Evolutionary conservation across 2,888 invertebrate genomes (phyloP).

Genomic region (Cerastis rubricosa): DNA sequence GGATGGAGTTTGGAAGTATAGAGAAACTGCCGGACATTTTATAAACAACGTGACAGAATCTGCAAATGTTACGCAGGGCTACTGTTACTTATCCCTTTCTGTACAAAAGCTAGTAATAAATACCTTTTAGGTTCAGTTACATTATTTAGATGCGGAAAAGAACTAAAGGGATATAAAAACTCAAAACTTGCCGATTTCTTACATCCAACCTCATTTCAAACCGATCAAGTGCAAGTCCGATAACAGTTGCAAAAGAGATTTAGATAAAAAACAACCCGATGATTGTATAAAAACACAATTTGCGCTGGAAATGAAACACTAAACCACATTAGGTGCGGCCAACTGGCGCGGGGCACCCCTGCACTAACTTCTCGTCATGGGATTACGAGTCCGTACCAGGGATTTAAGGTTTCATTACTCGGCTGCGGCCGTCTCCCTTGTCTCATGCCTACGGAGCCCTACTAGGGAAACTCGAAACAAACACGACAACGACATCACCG

Average conservation of each 20-base stretch:
- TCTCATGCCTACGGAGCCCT: conserved; percentile 61
- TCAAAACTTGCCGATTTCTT: conserved; percentile 19
- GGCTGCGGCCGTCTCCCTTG: conserved; percentile 74
- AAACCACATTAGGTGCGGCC: conserved; percentile 89
- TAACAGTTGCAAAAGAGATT: conserved; percentile 76
- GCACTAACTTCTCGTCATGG: conserved; percentile 86
- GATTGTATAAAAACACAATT: conserved; percentile 87
- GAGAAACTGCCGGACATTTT: background rate
- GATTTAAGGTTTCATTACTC: conserved; percentile 91
- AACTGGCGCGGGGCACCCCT: conserved; percentile 85
- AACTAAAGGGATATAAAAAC: conserved; percentile 4
- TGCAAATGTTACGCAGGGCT: background rate
- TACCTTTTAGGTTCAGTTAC: background rate
- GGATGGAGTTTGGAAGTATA: background rate
- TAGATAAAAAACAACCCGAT: conserved; percentile 81
- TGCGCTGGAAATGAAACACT: conserved; percentile 87
- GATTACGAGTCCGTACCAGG: conserved; percentile 90
- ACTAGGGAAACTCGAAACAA: conserved; percentile 63
- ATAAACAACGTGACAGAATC: background rate
- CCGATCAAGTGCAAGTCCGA: conserved; percentile 26
- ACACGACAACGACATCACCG: background rate
- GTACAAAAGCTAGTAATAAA: background rate
- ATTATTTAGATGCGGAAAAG: background rate
- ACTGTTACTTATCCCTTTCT: background rate
- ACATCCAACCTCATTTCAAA: conserved; percentile 28